Base-by-base conservation (phyloP, 2,113 vertebrate species). In the Sminthopsis crassicaudata region DNA sequence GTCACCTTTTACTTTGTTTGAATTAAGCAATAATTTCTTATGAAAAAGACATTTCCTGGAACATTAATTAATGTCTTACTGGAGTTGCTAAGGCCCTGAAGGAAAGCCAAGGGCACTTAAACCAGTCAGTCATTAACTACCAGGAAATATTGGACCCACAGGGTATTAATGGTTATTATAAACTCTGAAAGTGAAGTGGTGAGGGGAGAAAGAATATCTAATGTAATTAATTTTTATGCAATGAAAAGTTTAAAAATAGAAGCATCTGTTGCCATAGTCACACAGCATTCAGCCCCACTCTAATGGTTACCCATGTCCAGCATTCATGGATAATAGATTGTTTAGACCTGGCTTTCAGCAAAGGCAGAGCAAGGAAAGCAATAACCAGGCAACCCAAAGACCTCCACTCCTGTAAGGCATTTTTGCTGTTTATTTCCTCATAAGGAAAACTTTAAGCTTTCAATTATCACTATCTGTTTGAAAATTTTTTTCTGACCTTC, bases 161-260 rank as follows among this genome's bases (percentile, higher is more conserved):
- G n/a, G 67, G 67, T 84, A 84, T 42, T 84, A 84, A 84, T 42
- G 67, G 36, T 42, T 84, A 84, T 84, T 84, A 84, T 84, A 84
- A 42, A 84, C 67, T 84, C 67, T 84, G 67, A 42, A 42, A 84
- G 67, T 84, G 67, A 84, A 84, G 19, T 84, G 67, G n/a, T 42
- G 67, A 84, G n/a, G 67, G n/a, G n/a, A 84, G 67, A 84, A 84
- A 84, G 67, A 84, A 84, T 42, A 42, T 42, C 67, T 84, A 84
- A 84, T 84, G 67, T 84, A 84, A 84, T 84, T 84, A 84, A 84
- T 84, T 84, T 76, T 42, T 84, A 84, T 84, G 67, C 67, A 84
- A 84, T 84, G 67, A 42, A 84, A 84, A 84, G 67, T 42, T 84
- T 84, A 84, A 84, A 76, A 84, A 84, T 84, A 84, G 67, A 84